Percentiles rank a stretch among this genome's conserved stretches.
Evolutionary conservation across 2,888 invertebrate species (phyloP).

Genomic region (Agrenia bidenticulata): DNA sequence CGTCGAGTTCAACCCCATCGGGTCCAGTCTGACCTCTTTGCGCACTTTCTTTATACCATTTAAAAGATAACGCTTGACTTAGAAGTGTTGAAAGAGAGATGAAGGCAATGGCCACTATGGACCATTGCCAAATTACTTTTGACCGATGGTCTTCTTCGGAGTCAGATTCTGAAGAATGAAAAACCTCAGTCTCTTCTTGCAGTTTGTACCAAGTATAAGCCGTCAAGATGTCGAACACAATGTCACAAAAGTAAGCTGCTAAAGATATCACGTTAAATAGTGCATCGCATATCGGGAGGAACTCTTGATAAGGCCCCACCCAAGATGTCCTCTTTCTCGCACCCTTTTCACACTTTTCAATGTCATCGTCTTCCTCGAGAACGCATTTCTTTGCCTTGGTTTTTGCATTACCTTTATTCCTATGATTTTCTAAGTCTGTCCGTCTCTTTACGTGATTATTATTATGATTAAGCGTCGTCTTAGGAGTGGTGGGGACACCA

Average conservation of each 20-base stretch:
- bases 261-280: slow-evolving; percentile 87
- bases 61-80: slow-evolving; percentile 55
- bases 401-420: slow-evolving; percentile 13
- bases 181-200: slow-evolving; percentile 55
- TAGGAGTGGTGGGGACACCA: slow-evolving; percentile 29
- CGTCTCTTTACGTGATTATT: slow-evolving; percentile 28
- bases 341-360: slow-evolving; percentile 11
- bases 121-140: slow-evolving; percentile 40
- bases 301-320: slow-evolving; percentile 61
- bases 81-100: slow-evolving; percentile 46
- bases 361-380: slow-evolving; percentile 23
- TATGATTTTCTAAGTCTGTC: slow-evolving; percentile 11
- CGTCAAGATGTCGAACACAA: slow-evolving; percentile 83
- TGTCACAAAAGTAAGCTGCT: slow-evolving; percentile 86
- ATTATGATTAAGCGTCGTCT: slow-evolving; percentile 23
- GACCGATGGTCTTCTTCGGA: slow-evolving; percentile 11
- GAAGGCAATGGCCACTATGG: slow-evolving; percentile 42
- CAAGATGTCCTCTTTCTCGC: slow-evolving; percentile 20
- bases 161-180: slow-evolving; percentile 16
- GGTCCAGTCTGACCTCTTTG: slow-evolving; percentile 47
- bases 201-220: slow-evolving; percentile 77
- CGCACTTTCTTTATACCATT: slow-evolving; percentile 54
- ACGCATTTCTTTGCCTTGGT: slow-evolving; percentile 33
- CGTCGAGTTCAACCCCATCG: slow-evolving; percentile 55
- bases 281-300: slow-evolving; percentile 86